Evolutionary conservation across 1,140 invertebrate genomes (phyloP), one percentile per base, ranked within the genome.

Genomic region (Vanessa tameamea): DNA sequence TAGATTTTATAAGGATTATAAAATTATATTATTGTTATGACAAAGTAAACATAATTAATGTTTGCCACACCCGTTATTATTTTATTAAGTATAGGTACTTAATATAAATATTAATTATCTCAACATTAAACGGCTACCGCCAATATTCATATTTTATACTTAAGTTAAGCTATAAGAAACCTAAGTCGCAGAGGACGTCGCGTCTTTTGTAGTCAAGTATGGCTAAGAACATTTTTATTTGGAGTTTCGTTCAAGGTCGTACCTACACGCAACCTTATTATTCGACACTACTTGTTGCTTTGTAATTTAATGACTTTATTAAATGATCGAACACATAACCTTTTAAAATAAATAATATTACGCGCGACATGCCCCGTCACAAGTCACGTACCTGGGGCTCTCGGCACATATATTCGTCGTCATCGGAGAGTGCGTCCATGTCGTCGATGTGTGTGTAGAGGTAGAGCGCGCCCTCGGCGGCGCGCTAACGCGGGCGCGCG

Each of bases 371-470:
- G 70, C 61, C 57, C 72, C 66, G 20, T 53, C 16, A 78, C 78
- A 64, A 31, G 16, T 51, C 7, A 78, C 79, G 64, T 89, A 92
- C 89, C 90, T 91, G 90, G 69, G 83, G 82, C 69, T 90, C 86
- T 63, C 88, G 85, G 82, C 86, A 87, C 83, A 82, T 75, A 81
- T 83, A 89, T 23, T 92, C 90, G 82, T 92, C 90, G 85, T 92
- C 90, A 84, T 92, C 90, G 81, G 88, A 90, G 80, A 92, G 90
- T 79, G 86, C 89, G 86, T 92, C 90, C 90, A 92, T 92, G 80
- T 87, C 85, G 78, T 63, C 77, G 80, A 68, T 75, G 55, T 78
- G 81, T 71, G 78, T 79, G 85, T 76, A 78, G 74, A 74, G 80
- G 79, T 75, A 76, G 78, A 65, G 85, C 84, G 84, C 84, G 85